Base-by-base conservation (phyloP, 2,888 invertebrate genomes). In the Tolmerus cingulatus region DNA sequence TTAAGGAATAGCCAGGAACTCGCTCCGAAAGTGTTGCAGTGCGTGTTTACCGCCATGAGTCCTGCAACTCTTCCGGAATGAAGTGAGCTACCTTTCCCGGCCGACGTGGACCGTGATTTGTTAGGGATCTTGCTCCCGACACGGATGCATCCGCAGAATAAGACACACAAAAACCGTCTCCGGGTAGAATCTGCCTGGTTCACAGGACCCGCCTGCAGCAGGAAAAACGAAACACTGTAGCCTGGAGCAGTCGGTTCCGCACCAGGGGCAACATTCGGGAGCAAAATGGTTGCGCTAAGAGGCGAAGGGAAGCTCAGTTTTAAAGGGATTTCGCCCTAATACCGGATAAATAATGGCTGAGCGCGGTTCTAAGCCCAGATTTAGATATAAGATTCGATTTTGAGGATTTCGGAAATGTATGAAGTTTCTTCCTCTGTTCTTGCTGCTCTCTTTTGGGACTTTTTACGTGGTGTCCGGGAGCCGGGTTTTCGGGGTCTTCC, bases 331-430 rank as follows among this genome's bases (percentile, higher is more conserved):
- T 90, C 87, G 87, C 88, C 87, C 87, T 90, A 90, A 90, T 90
- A 88, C 90, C 89, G 74, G 87, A 89, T 90, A 90, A 90, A 90
- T 90, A 90, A 90, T 90, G 90, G 89, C 88, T 89, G 88, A 88
- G 87, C 84, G 88, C 89, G 89, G 88, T 89, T 89, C 89, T 89
- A 90, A 89, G 87, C 89, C 88, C 85, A 88, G 89, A 89, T 89
- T 89, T 89, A 89, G 89, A 89, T 87, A 87, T 87, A 87, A 87
- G 87, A 81, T 87, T 87, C 87, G 87, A 87, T 87, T 87, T 86
- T 66, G 40, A 86, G 86, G 86, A 86, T 86, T 86, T 86, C 40
- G 79, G 43, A 86, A 79, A 86, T 86, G 57, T 86, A 86, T 86
- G 78, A 78, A 86, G 78, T 86, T 86, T 57, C 57, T 86, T 86